Base-by-base conservation (phyloP, 2,888 invertebrate species). In the Coleophora flavipennella region DNA sequence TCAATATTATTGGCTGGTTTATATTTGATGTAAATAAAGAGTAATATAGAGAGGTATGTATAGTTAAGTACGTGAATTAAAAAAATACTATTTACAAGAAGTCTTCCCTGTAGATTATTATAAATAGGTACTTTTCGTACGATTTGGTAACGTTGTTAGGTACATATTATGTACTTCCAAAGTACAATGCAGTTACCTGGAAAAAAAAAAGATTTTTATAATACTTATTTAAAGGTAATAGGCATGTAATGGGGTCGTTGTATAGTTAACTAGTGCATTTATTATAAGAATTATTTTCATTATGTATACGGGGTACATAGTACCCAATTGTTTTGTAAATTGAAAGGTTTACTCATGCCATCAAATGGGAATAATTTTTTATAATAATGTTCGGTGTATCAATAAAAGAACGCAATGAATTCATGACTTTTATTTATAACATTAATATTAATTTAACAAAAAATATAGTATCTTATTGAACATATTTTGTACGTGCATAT, bases 251-350 rank as follows among this genome's bases (percentile, higher is more conserved):
- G 33, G 38, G 38, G 13, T 25, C 33, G 28, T 34, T 39, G 28
- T 34, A 13, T 33, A 33, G 2, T 20, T 20, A n/a, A n/a, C n/a
- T n/a, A 4, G 28, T 39, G 33, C 39, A 40, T 40, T 40, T 39
- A 35, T 43, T 43, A 37, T 43, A 43, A 37, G 37, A 43, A 43
- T 43, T 43, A 33, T 43, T 43, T 37, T 40, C 42, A 42, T 33
- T 26, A 13, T 11, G 33, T 27, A 35, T 20, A 34, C 12, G 29
- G 20, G 20, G 20, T 6, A 20, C 20, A 4, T 20, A 20, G 20
- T 6, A 20, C 20, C 20, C 6, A 6, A 20, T 20, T 20, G 20
- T 20, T 20, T 20, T 20, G 20, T 20, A 4, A 4, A 20, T 4
- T 4, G 3, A 20, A 4, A 20, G 3, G 6, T 6, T 3, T 20